Evolutionary conservation across 2,113 vertebrate genomes (phyloP).

Genomic region (Hymenochirus boettgeri): DNA sequence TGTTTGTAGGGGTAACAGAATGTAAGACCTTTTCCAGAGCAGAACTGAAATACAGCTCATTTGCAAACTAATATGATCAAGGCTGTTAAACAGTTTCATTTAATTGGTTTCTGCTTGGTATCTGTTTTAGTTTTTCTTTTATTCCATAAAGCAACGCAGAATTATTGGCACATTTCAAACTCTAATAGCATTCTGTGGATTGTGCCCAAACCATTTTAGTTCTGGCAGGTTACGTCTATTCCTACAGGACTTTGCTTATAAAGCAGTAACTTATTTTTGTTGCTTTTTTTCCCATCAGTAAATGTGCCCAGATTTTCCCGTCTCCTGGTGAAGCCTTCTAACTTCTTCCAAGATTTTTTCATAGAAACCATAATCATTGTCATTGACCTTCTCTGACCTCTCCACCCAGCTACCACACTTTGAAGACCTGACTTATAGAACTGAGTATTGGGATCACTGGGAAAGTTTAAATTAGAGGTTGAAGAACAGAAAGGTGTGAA

Average conservation of each 20-base stretch:
- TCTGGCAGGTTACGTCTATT: background rate
- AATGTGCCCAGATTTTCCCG: background rate
- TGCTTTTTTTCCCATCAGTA: background rate
- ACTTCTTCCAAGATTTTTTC: background rate
- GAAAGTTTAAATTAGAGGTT: constrained; percentile 10
- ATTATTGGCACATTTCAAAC: background rate
- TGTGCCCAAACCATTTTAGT: background rate
- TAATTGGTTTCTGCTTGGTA: background rate
- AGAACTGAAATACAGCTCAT: too few relatives aligned
- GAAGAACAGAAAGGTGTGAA: background rate
- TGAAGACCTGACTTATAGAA: background rate
- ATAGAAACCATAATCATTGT: background rate
- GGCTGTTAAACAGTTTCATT: background rate
- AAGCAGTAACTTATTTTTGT: background rate
- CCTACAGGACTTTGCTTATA: background rate
- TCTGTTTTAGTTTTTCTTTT: background rate
- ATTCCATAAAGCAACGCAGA: background rate
- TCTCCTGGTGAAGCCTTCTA: background rate
- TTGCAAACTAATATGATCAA: too few relatives aligned
- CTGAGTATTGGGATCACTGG: background rate
- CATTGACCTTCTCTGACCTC: background rate
- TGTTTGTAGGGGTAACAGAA: too few relatives aligned
- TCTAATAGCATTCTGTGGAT: background rate
- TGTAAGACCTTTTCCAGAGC: too few relatives aligned
- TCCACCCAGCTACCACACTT: background rate